Percentiles rank a stretch among this genome's conserved stretches.
These are phyloP conservation scores for Chrysomela aeneicollis DNA, from an alignment of 2,888 invertebrate genomes.

Conservation along the genomic window DNA sequence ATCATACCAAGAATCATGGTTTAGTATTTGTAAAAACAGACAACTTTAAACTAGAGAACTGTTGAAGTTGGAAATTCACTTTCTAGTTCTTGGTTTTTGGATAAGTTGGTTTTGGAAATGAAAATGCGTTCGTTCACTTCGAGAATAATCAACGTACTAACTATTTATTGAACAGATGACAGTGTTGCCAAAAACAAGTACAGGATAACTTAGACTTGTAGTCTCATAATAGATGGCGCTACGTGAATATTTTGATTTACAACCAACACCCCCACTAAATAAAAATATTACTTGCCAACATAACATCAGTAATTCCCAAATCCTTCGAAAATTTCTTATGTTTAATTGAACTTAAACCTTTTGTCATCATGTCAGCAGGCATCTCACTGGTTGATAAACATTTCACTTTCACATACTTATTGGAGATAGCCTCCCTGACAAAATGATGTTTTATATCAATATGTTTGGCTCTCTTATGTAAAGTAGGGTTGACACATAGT, in stretches of 20 bases:
- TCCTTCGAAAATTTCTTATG: background rate
- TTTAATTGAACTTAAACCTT: background rate
- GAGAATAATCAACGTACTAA: too few relatives aligned
- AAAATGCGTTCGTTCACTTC: too few relatives aligned
- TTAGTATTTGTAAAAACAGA: conserved; percentile 11
- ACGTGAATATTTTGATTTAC: background rate
- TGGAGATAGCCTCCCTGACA: conserved; percentile 19
- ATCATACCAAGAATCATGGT: conserved; percentile 20
- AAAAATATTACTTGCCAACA: background rate
- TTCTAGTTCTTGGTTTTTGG: conserved; percentile 48
- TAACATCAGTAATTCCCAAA: background rate
- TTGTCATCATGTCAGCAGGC: conserved; percentile 13
- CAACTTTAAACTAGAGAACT: background rate
- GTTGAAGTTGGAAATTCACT: conserved; percentile 54
- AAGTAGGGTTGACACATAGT: conserved; percentile 23
- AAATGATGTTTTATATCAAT: conserved; percentile 32
- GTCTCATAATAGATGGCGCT: too few relatives aligned
- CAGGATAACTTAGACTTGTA: too few relatives aligned
- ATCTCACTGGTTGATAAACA: conserved; percentile 11
- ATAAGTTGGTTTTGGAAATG: too few relatives aligned
- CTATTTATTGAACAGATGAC: too few relatives aligned
- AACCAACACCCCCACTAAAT: background rate
- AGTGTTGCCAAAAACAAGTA: too few relatives aligned
- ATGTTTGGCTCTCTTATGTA: conserved; percentile 29
- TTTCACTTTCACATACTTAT: conserved; percentile 20